Evolutionary conservation across 2,888 invertebrate species (phyloP).

Genomic region (Dicycla oo): DNA sequence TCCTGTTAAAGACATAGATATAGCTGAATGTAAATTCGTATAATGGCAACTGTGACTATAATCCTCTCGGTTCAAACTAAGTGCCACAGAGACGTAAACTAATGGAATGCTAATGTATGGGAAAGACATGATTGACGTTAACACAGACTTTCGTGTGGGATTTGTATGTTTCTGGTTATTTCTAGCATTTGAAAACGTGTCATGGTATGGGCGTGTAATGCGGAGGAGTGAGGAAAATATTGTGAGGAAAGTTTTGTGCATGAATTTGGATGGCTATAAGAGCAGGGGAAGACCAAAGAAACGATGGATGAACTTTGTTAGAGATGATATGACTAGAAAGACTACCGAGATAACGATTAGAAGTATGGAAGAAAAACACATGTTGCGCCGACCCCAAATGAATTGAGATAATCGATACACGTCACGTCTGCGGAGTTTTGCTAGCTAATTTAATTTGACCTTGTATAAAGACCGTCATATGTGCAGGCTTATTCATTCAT

Average conservation of each 20-base stretch:
- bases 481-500: background rate
- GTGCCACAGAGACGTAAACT: background rate
- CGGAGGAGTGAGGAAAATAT: too few species aligned
- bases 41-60: conserved; percentile 15
- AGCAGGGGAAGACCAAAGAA: background rate
- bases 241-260: background rate
- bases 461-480: background rate
- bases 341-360: background rate
- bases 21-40: conserved; percentile 10
- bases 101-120: conserved; percentile 22
- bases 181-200: background rate
- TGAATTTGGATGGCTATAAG: background rate
- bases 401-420: background rate
- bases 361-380: background rate
- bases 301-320: background rate
- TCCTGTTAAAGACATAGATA: background rate
- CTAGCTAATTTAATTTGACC: too few species aligned
- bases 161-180: background rate
- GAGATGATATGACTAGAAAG: background rate
- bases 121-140: background rate
- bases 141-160: background rate
- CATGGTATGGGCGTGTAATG: background rate
- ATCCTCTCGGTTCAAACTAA: conserved; percentile 15
- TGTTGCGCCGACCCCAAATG: background rate
- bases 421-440: too few species aligned